Base-by-base conservation (phyloP, 2,888 invertebrate species). In the Baronia brevicornis region DNA sequence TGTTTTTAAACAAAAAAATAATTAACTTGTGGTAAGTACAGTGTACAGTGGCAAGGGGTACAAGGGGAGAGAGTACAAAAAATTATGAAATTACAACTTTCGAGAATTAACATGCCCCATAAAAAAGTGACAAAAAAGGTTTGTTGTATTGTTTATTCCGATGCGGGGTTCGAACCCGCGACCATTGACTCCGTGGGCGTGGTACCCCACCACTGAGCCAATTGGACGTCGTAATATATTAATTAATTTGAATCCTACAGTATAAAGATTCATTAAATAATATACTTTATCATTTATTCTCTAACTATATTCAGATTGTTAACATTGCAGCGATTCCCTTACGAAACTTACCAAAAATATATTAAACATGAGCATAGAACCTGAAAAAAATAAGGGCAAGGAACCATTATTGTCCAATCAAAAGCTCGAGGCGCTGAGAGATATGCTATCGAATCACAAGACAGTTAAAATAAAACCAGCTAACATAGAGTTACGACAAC, bases 381-480 rank as follows among this genome's bases (percentile, higher is more conserved):
- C 84, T 7, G 67, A 72, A 35, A 55, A 67, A 1, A 43, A 44
- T 4, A 71, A 73, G 28, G 44, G 69, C 5, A 68, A 74, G 30
- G 73, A 80, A 25, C 67, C 71, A 10, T 47, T 73, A n/a, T 59
- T 87, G 1, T 74, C 84, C 1, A 51, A 64, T 1, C 71, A 71
- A n/a, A 88, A 88, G 58, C 54, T 82, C 1, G 78, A 84, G 19
- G 84, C 85, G 1, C 62, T 88, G 1, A 63, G 84, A 36, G 78
- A 84, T 17, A 63, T 85, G 46, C 59, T 88, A 1, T 73, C 80
- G 1, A 84, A 86, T 33, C 80, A 85, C 39, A 84, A 86, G 39
- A 79, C 86, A 0, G 60, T 74, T 0, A 85, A 80, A 50, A 77
- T 88, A 2, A 84, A 85, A 36, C 84, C 85, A 0, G 72, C 80